phyloP scores from a whole-genome alignment of 1,140 invertebrate genomes.

The Portunus trituberculatus region DNA sequence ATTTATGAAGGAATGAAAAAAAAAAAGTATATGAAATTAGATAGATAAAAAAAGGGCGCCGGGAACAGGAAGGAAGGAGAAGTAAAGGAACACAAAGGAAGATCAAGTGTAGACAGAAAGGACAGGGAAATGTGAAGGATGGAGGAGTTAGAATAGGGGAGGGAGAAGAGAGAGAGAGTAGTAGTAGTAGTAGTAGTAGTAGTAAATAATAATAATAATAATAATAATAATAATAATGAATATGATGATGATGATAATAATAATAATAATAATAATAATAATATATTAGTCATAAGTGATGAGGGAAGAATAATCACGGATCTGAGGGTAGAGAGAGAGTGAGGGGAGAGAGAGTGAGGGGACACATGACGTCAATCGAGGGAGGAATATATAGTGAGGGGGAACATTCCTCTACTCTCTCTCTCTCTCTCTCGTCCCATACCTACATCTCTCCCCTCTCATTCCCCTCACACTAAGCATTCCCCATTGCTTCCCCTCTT shows the following conservation, averaged over 20 bases:
- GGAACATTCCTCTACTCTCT: not conserved
- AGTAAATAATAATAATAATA: not conserved
- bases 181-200: not conserved
- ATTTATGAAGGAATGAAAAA: no score
- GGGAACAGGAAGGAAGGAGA: not conserved
- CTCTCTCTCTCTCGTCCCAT: conserved; percentile 50
- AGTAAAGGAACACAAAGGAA: not conserved
- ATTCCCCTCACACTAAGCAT: no score
- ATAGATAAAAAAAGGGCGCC: no score
- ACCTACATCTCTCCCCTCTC: no score
- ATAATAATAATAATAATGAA: no score
- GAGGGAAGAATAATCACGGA: no score
- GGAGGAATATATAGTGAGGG: not conserved
- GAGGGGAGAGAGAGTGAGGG: not conserved
- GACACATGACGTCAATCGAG: not conserved
- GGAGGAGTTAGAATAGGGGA: not conserved
- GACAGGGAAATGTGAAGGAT: not conserved
- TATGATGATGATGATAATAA: no score
- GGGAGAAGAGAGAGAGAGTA: not conserved
- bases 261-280: no score
- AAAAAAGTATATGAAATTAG: not conserved
- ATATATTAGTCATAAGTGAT: no score
- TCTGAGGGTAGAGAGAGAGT: not conserved
- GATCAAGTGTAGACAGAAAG: not conserved
- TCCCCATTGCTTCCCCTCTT: no score